These are phyloP conservation scores for Platygyra sinensis DNA, from an alignment of 64 coral and sea anemone genomes.

Conservation along the genomic window DNA sequence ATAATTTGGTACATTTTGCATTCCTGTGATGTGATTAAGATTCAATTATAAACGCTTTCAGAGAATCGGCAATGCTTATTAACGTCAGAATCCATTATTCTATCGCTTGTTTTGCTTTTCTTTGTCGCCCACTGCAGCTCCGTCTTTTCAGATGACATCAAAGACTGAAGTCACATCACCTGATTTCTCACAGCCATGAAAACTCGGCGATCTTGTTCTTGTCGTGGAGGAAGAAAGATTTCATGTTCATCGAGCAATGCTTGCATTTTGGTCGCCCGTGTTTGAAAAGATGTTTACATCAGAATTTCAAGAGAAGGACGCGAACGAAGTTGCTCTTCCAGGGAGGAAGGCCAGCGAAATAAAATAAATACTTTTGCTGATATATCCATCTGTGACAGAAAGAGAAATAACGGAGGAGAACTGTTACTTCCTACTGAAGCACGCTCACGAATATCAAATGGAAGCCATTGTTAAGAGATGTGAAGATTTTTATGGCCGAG, in stretches of 20 bases:
- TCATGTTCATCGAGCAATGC: slow-evolving; percentile 50
- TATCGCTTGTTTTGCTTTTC: background rate
- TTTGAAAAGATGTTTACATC: slow-evolving; percentile 73
- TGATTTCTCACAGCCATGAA: slow-evolving; percentile 58
- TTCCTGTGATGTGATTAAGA: too few species aligned
- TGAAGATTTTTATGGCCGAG: background rate
- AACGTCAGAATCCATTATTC: too few species aligned
- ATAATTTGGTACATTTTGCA: too few species aligned
- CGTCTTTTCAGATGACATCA: background rate
- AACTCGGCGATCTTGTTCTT: slow-evolving; percentile 48
- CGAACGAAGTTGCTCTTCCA: slow-evolving; percentile 23
- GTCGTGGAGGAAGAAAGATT: slow-evolving; percentile 38
- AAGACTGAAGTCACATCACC: background rate
- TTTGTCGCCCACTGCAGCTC: background rate
- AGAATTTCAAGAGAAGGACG: slow-evolving; percentile 31
- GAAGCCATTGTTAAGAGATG: background rate
- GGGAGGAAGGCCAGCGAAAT: slow-evolving; percentile 54
- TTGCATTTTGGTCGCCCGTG: slow-evolving; percentile 69
- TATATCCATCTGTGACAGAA: slow-evolving; percentile 33
- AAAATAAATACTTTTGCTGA: slow-evolving; percentile 42
- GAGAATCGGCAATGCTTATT: too few species aligned
- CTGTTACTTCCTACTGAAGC: slow-evolving; percentile 39
- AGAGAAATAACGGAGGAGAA: slow-evolving; percentile 41
- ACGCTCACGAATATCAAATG: slow-evolving; percentile 74
- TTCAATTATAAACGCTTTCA: too few species aligned